Conservation (phyloP, 2,113 vertebrate genomes). For the Eublepharis macularius region DNA sequence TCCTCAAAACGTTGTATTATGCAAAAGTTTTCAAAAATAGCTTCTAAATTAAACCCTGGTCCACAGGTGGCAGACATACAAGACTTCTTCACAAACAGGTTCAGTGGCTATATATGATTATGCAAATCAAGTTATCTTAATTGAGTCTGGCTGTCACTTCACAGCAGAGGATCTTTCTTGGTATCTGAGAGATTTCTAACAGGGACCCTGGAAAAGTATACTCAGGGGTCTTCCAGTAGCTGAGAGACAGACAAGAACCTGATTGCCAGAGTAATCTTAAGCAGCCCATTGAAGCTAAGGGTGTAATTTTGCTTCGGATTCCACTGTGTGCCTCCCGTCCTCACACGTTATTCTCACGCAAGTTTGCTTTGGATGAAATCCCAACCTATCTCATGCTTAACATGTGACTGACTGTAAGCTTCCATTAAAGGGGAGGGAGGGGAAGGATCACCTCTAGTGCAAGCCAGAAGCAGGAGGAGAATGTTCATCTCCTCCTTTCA, state of each 20-base stretch:
- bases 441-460: no score
- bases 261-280: no score
- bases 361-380: no score
- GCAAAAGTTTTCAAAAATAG: conserved; percentile 10
- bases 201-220: neutral
- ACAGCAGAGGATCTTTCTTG: neutral
- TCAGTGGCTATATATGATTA: conserved; percentile 28
- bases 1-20: neutral
- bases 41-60: conserved; percentile 27
- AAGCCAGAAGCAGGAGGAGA: no score
- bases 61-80: neutral
- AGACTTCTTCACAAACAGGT: conserved; percentile 30
- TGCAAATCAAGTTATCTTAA: conserved; percentile 25
- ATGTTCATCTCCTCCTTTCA: no score
- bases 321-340: no score
- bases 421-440: no score
- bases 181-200: neutral
- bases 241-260: neutral
- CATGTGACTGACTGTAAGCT: no score
- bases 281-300: no score
- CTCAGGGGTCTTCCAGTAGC: neutral
- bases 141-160: neutral
- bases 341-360: no score
- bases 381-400: no score
- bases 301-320: no score